Base-by-base conservation (phyloP, 2,888 invertebrate species). In the Protophormia terraenovae region DNA sequence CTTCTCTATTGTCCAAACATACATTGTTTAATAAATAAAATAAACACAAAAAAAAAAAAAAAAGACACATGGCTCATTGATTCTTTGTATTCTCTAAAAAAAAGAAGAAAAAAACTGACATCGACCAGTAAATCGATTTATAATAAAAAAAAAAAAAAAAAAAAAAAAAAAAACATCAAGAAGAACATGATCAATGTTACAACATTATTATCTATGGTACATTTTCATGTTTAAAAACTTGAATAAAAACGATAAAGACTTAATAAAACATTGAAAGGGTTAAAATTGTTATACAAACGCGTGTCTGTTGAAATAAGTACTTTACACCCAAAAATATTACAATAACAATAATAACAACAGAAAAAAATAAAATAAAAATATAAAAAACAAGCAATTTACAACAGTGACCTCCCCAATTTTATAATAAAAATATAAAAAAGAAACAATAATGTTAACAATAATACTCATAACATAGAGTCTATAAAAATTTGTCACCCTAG, bases 401-500 rank as follows among this genome's bases (percentile, higher is more conserved):
- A 62, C 32, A 83, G 47, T 67, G 78, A 78, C 50, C 72, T 66
- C 67, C 38, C 62, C 76, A 69, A 81, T 38, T 60, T 60, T 35
- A 24, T 41, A 27, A 50, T 53, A 62, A 55, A 47, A 45, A 35
- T 45, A 22, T 12, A 50, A 69, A 69, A 58, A 47, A 58, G 14
- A 77, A 67, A 24, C 69, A 53, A 53, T n/a, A 69, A 55, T 29
- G 53, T 41, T 29, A 58, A 22, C 19, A 47, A 62, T 76, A 72
- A 79, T 32, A 72, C 53, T 72, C 55, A 76, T 75, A 47, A 87
- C 73, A n/a, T n/a, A 87, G 60, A 67, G 89, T 89, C 90, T 88
- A 90, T 90, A 91, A 90, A 90, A 91, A 90, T 91, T 90, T 91
- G 91, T 91, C 90, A 91, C 89, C 89, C 89, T 89, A 89, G 89